A percentile compares a stretch with the other conserved stretches of the same genome.
Evolutionary conservation across 1,140 invertebrate species (phyloP).

Genomic region (Trichonephila clavipes): DNA sequence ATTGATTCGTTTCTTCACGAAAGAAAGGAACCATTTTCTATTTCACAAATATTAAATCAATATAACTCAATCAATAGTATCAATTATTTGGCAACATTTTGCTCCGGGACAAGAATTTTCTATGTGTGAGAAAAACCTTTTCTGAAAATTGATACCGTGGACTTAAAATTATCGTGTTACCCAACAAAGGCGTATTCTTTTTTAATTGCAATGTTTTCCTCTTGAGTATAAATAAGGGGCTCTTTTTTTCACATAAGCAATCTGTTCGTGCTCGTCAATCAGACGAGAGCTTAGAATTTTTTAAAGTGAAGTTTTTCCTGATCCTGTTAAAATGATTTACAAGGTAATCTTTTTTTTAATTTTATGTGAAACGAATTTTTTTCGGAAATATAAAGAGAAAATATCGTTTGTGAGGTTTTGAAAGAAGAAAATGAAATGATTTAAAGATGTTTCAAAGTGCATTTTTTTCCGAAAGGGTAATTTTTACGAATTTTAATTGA

Average conservation of each 20-base stretch:
- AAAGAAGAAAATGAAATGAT: neutral
- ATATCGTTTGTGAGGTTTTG: neutral
- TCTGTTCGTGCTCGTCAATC: neutral
- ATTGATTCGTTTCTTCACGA: neutral
- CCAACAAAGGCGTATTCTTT: neutral
- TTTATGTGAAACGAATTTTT: neutral
- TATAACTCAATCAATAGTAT: neutral
- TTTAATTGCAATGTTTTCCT: neutral
- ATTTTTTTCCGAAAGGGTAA: no score
- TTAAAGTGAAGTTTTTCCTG: neutral
- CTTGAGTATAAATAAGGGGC: constrained; percentile 28
- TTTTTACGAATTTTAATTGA: no score
- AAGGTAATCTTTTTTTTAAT: neutral
- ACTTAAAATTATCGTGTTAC: neutral
- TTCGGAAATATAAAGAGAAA: neutral
- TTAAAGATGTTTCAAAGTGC: no score
- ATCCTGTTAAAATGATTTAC: constrained; percentile 5
- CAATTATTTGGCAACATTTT: neutral
- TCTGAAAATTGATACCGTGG: neutral
- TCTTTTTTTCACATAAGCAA: constrained; percentile 19
- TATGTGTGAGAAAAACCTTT: neutral
- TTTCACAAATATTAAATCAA: neutral
- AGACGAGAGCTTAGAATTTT: neutral
- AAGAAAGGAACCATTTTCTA: neutral
- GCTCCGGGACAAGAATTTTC: constrained; percentile 4